Evolutionary conservation across 2,113 vertebrate species (phyloP), one percentile per base, ranked within the genome.

Genomic region (Nothocercus julius): DNA sequence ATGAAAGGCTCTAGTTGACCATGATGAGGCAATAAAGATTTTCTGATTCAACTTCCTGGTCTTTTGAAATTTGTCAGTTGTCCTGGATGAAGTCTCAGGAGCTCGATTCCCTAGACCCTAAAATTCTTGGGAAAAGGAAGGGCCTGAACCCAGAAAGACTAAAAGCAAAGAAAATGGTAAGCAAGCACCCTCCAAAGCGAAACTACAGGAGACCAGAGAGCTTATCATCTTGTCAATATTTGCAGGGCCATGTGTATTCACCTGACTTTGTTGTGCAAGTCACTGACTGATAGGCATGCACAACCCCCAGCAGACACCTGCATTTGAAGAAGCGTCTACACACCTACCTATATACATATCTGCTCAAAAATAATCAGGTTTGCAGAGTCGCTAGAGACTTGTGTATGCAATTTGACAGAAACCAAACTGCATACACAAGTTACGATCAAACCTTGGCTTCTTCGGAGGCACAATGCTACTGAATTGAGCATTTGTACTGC

Each of bases 141-240:
- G 19, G 84, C 47, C 58, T 49, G 30, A 91, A 1, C 19, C n/a
- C 62, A 84, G 32, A 56, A 32, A 58, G 38, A 73, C 47, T 61
- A 91, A 82, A 95, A 84, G 5, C 34, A 82, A 78, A 75, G n/a
- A 79, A 90, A 93, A 87, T 28, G 53, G n/a, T 76, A 94, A 84
- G 0, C 17, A 19, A 92, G 28, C 53, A 82, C 27, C 54, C 40
- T 73, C 27, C 54, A 32, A 30, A 49, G n/a, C 76, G 67, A 93
- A 69, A 58, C 54, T 67, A 49, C 45, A 70, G 36, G 76, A 87
- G 68, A 90, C 42, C 56, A 91, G 62, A 82, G 49, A 67, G 45
- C 53, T 13, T 42, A 70, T 22, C 19, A 63, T 40, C 17, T 78
- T 75, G 47, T 90, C 85, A 95, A 47, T 96, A 96, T 90, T 92